Conservation (phyloP, 2,888 invertebrate genomes). For the Oligia strigilis region DNA sequence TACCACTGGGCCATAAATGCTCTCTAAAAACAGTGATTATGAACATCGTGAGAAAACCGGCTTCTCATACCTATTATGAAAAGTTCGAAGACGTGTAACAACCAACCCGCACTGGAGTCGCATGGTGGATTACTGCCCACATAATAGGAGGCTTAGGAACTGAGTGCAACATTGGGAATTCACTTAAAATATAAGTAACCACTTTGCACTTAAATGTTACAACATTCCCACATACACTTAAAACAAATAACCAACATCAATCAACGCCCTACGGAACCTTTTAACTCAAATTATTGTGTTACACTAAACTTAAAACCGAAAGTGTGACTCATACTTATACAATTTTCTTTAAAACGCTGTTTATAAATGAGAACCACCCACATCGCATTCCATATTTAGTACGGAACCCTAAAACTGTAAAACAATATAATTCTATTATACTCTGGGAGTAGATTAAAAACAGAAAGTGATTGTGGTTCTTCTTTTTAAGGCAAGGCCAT, state of each 20-base stretch:
- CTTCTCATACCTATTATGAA: neutral
- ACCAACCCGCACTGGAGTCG: neutral
- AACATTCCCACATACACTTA: constrained; percentile 26
- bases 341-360: constrained; percentile 38
- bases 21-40: no score
- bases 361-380: constrained; percentile 51
- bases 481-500: neutral
- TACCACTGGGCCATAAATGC: no score
- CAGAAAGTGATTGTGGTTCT: constrained; percentile 21
- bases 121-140: neutral
- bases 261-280: constrained; percentile 51
- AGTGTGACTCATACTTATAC: constrained; percentile 68
- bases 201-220: constrained; percentile 20
- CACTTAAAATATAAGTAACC: neutral
- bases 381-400: constrained; percentile 35
- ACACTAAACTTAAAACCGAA: constrained; percentile 56
- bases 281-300: constrained; percentile 41
- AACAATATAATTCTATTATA: constrained; percentile 41
- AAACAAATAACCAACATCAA: constrained; percentile 44
- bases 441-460: constrained; percentile 19
- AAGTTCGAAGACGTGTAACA: neutral
- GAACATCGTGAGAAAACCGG: no score
- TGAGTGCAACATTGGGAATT: no score
- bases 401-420: constrained; percentile 22
- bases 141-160: neutral